Conservation (phyloP, 2,113 vertebrate genomes). For the Scortum barcoo region DNA sequence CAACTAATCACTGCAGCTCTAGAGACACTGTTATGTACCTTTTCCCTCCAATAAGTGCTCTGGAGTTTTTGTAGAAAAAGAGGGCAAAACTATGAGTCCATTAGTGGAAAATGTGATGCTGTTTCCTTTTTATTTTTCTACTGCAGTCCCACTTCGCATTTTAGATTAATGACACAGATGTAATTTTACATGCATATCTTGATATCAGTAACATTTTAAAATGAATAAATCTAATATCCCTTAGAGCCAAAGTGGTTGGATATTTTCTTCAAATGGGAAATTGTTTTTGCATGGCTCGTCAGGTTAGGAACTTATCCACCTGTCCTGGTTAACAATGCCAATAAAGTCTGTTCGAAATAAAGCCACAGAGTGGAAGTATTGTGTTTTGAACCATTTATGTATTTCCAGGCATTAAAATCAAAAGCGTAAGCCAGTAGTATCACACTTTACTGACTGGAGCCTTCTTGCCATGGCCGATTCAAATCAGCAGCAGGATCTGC, state of each 20-base stretch:
- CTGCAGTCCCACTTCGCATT: not conserved
- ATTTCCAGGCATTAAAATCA: slow-evolving; percentile 58
- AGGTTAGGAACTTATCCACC: slow-evolving; percentile 22
- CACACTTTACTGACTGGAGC: slow-evolving; percentile 36
- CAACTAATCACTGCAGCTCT: not conserved
- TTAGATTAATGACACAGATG: slow-evolving; percentile 41
- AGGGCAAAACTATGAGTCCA: not conserved
- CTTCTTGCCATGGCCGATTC: slow-evolving; percentile 20
- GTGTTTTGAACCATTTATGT: slow-evolving; percentile 38
- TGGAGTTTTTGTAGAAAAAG: not conserved
- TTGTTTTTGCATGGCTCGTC: slow-evolving; percentile 2
- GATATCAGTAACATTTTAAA: slow-evolving; percentile 22
- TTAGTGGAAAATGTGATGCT: not conserved
- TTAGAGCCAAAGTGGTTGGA: slow-evolving; percentile 9
- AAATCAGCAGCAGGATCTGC: slow-evolving; percentile 17
- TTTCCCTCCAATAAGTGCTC: not conserved
- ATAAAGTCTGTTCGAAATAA: slow-evolving; percentile 28
- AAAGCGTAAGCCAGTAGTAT: slow-evolving; percentile 31
- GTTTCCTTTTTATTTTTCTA: not conserved
- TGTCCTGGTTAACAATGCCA: slow-evolving; percentile 28
- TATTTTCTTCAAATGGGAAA: slow-evolving; percentile 3
- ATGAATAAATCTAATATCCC: slow-evolving; percentile 38
- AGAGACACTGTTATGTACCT: not conserved
- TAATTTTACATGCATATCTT: slow-evolving; percentile 31
- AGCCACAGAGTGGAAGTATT: slow-evolving; percentile 45